Percentiles rank a stretch among this genome's conserved stretches.
Evolutionary conservation across 2,888 invertebrate species (phyloP).

Genomic region (Peribatodes rhomboidaria): DNA sequence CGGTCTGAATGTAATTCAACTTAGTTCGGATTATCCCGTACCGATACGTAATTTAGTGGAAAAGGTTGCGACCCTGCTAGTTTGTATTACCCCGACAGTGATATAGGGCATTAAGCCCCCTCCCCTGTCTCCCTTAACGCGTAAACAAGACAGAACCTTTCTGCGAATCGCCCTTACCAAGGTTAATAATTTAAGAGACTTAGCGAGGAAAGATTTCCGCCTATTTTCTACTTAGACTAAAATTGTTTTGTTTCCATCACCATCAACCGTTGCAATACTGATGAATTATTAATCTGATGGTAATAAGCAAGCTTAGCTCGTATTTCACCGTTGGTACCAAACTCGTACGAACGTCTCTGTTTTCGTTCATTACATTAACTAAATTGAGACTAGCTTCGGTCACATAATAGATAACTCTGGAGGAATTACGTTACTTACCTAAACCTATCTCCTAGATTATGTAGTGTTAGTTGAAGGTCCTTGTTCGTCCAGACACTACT

Average conservation of each 20-base stretch:
- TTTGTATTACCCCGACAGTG: conserved; percentile 85
- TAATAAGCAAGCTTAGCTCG: conserved; percentile 2
- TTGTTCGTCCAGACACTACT: conserved; percentile 6
- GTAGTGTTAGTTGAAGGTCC: neutral
- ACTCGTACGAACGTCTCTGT: neutral
- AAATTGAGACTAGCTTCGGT: neutral
- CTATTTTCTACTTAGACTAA: conserved; percentile 78
- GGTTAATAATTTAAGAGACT: conserved; percentile 85
- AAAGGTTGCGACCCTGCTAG: conserved; percentile 85
- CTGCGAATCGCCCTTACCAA: conserved; percentile 80
- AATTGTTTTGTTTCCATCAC: conserved; percentile 75
- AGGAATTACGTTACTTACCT: neutral
- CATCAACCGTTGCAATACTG: conserved; percentile 56
- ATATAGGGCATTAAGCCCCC: conserved; percentile 86
- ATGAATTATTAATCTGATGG: conserved; percentile 64
- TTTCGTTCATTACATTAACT: conserved; percentile 2
- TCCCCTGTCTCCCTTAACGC: conserved; percentile 82
- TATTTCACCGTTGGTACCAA: neutral
- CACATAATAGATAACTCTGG: conserved; percentile 4
- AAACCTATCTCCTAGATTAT: neutral
- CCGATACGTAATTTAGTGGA: conserved; percentile 86
- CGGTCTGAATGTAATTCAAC: conserved; percentile 75
- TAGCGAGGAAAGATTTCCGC: conserved; percentile 73
- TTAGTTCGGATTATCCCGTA: conserved; percentile 81
- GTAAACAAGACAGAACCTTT: conserved; percentile 85